Evolutionary conservation across 1,140 invertebrate species (phyloP).

Genomic region (Drosophila littoralis): DNA sequence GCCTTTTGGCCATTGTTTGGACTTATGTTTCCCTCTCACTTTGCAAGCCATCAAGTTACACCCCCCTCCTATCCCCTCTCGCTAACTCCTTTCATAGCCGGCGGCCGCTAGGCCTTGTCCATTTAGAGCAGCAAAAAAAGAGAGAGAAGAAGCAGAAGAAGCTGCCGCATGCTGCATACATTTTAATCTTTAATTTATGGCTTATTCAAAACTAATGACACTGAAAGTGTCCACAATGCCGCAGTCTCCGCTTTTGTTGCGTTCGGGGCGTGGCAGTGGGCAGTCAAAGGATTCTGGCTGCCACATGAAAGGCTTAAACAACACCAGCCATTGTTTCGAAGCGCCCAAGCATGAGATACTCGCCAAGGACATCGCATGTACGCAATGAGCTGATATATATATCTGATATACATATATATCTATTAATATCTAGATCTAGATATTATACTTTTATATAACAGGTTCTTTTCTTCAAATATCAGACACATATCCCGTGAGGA

Average conservation of each 20-base stretch:
- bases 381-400: neutral
- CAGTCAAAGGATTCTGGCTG: slow-evolving; percentile 15
- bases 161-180: slow-evolving; percentile 41
- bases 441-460: no score
- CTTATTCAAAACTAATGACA: slow-evolving; percentile 82
- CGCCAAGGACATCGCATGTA: neutral
- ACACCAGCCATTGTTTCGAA: slow-evolving; percentile 6
- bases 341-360: neutral
- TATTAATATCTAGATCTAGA: neutral
- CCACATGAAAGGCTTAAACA: slow-evolving; percentile 32
- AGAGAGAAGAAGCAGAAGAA: slow-evolving; percentile 11
- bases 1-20: slow-evolving; percentile 73
- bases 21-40: slow-evolving; percentile 73
- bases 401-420: neutral
- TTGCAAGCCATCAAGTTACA: slow-evolving; percentile 23
- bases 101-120: slow-evolving; percentile 39
- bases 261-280: slow-evolving; percentile 8
- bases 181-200: slow-evolving; percentile 82
- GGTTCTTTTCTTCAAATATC: no score
- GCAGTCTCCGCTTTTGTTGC: slow-evolving; percentile 1
- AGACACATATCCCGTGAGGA: no score
- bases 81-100: neutral
- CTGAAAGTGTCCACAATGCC: slow-evolving; percentile 60
- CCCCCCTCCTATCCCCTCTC: no score
- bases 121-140: slow-evolving; percentile 36